Conservation (phyloP, 1,140 invertebrate genomes). For the Belonocnema kinseyi region DNA sequence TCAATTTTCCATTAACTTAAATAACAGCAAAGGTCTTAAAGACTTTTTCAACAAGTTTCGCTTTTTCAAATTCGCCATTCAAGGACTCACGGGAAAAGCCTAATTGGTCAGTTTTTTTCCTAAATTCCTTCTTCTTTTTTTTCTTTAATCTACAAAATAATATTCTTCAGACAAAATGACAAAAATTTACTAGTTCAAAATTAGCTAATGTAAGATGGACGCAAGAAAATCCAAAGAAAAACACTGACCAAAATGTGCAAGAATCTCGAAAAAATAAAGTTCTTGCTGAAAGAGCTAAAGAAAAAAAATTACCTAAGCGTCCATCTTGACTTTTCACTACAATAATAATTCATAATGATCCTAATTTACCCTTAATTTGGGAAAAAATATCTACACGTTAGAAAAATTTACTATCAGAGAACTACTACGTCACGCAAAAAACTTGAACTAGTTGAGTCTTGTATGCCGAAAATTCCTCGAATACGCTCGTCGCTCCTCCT, state of each 20-base stretch:
- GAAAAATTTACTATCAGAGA: background rate
- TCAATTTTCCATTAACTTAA: background rate
- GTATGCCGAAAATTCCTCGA: slow-evolving; percentile 1
- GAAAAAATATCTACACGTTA: background rate
- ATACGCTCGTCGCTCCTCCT: background rate
- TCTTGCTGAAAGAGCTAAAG: too few species aligned
- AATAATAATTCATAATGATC: slow-evolving; percentile 19
- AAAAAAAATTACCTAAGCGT: background rate
- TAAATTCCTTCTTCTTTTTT: background rate
- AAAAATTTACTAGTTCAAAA: slow-evolving; percentile 21
- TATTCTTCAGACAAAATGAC: background rate
- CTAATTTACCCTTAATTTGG: background rate
- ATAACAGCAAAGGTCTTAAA: background rate
- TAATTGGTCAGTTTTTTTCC: background rate
- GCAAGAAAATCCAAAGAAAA: background rate
- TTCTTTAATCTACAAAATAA: slow-evolving; percentile 8
- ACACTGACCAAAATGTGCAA: background rate
- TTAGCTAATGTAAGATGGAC: slow-evolving; percentile 10
- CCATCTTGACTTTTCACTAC: slow-evolving; percentile 10
- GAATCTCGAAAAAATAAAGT: background rate
- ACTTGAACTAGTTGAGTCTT: slow-evolving; percentile 9
- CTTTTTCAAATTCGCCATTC: background rate
- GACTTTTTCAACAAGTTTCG: background rate
- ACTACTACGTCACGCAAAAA: slow-evolving; percentile 12
- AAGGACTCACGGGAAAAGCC: background rate